Percentiles rank a stretch among this genome's conserved stretches.
Evolutionary conservation across 2,797 vertebrate genomes (phyloP).

Genomic region (Pipistrellus kuhlii): DNA sequence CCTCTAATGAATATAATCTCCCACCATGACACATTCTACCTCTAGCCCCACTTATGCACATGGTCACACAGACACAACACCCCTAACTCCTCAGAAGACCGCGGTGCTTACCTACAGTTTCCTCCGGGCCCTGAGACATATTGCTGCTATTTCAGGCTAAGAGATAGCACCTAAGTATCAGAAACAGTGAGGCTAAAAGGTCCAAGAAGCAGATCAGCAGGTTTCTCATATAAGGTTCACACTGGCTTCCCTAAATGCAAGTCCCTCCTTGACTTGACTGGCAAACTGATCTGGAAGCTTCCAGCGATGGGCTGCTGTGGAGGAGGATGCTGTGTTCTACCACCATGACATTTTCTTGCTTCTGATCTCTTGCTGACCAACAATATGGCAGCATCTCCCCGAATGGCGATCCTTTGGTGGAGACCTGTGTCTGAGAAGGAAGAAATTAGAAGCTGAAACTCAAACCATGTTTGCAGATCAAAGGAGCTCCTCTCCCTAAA

Average conservation of each 20-base stretch:
- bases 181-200: slow-evolving; percentile 60
- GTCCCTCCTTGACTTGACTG: slow-evolving; percentile 5
- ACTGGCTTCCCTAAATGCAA: slow-evolving; percentile 64
- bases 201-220: slow-evolving; percentile 37
- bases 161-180: slow-evolving; percentile 57
- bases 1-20: background rate
- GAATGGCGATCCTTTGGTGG: slow-evolving; percentile 54
- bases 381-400: slow-evolving; percentile 79
- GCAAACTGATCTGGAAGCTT: slow-evolving; percentile 48
- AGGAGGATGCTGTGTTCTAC: slow-evolving; percentile 6
- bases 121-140: slow-evolving; percentile 55
- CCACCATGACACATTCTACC: background rate
- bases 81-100: background rate
- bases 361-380: slow-evolving; percentile 66
- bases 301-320: slow-evolving; percentile 25
- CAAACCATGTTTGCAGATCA: slow-evolving; percentile 60
- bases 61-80: background rate
- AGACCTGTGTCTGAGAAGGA: slow-evolving; percentile 63
- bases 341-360: slow-evolving; percentile 63
- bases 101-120: slow-evolving; percentile 58
- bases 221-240: slow-evolving; percentile 57
- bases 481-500: slow-evolving; percentile 41
- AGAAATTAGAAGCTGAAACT: slow-evolving; percentile 67
- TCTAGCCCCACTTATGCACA: background rate
- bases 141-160: slow-evolving; percentile 62